These are phyloP conservation scores for Gallinago undulata DNA, from an alignment of 2,113 vertebrate genomes.

Conservation along the genomic window DNA sequence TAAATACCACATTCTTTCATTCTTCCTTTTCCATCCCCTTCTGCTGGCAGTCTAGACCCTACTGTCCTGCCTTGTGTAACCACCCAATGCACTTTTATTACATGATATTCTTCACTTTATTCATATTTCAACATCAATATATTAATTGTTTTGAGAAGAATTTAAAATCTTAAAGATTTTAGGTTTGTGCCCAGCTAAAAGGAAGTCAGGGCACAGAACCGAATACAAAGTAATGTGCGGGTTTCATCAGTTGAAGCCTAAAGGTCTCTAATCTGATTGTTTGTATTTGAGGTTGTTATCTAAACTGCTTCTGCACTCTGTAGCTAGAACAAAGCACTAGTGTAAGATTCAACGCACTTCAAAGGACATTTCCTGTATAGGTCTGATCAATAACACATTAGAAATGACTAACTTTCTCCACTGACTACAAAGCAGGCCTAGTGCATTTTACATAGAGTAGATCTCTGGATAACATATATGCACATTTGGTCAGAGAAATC, in stretches of 20 bases:
- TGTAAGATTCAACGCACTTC: neutral
- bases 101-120: neutral
- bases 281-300: neutral
- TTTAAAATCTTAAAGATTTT: neutral
- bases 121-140: neutral
- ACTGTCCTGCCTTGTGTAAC: neutral
- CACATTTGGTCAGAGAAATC: neutral
- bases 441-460: neutral
- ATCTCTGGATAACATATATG: neutral
- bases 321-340: neutral
- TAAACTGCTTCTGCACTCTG: neutral
- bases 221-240: neutral
- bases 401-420: neutral
- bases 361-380: neutral
- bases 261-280: neutral
- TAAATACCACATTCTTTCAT: neutral
- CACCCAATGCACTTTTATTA: neutral
- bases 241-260: neutral
- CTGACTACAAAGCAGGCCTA: neutral
- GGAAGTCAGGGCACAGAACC: neutral
- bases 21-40: rapidly evolving
- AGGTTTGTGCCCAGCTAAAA: neutral
- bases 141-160: neutral
- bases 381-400: neutral
- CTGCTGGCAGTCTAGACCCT: neutral